phyloP scores from a whole-genome alignment of 2,113 vertebrate genomes.

The Callithrix jacchus region DNA sequence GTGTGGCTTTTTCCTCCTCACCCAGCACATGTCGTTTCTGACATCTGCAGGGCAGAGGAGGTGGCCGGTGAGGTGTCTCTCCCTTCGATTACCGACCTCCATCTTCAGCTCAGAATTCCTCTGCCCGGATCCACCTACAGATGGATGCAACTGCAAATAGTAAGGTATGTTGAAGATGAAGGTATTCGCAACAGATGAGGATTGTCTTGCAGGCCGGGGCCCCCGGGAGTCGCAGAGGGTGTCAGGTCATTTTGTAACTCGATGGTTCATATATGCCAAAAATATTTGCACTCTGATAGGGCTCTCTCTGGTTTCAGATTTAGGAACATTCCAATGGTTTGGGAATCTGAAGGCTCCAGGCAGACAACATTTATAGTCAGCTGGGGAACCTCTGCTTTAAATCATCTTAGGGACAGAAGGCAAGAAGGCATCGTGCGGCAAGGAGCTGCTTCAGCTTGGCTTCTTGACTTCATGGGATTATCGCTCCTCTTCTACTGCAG shows the following conservation, averaged over 20 bases:
- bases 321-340: constrained; percentile 85
- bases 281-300: constrained; percentile 78
- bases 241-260: constrained; percentile 60
- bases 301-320: constrained; percentile 89
- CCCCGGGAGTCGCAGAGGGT: not conserved
- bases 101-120: not conserved
- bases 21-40: not conserved
- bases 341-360: constrained; percentile 89
- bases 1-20: not conserved
- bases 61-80: not conserved
- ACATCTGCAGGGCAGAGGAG: not conserved
- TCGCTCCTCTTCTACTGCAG: not conserved
- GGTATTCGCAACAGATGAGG: constrained; percentile 66
- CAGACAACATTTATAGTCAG: constrained; percentile 82
- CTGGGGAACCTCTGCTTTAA: constrained; percentile 79
- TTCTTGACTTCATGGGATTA: constrained; percentile 18
- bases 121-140: constrained; percentile 55
- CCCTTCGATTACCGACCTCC: not conserved
- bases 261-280: constrained; percentile 64
- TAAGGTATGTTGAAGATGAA: constrained; percentile 54
- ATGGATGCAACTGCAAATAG: constrained; percentile 45
- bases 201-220: constrained; percentile 53
- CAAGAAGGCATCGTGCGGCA: not conserved
- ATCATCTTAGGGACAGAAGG: constrained; percentile 79
- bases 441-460: not conserved